Evolutionary conservation across 2,113 vertebrate species (phyloP).

Genomic region (Proteles cristata): DNA sequence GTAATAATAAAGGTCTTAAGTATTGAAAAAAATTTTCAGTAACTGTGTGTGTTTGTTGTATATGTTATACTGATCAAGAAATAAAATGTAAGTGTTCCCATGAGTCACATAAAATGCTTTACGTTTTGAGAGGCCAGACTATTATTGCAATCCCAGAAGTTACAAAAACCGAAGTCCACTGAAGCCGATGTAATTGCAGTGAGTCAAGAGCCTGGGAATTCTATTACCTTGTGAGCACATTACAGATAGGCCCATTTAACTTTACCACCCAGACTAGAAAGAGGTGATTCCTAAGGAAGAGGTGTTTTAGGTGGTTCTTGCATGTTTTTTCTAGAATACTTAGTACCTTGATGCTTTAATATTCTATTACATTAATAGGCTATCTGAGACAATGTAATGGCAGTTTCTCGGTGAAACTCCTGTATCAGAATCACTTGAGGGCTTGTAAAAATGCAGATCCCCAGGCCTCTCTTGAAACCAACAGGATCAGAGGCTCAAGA

Average conservation of each 20-base stretch:
- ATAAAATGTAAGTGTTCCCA: background rate
- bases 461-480: background rate
- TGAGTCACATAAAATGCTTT: background rate
- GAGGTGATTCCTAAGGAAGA: background rate
- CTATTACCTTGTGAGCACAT: background rate
- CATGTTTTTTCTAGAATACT: background rate
- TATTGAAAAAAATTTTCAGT: background rate
- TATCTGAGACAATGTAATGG: background rate
- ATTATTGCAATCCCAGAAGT: background rate
- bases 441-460: background rate
- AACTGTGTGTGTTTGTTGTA: background rate
- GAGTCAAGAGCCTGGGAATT: background rate
- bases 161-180: background rate
- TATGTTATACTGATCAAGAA: conserved; percentile 6
- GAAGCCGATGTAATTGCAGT: background rate
- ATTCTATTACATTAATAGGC: background rate
- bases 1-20: background rate
- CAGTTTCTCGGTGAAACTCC: conserved; percentile 20
- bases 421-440: background rate
- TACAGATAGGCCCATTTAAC: background rate
- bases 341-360: background rate
- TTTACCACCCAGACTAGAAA: background rate
- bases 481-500: background rate
- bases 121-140: background rate
- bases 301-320: background rate